Evolutionary conservation across 2,797 vertebrate species (phyloP).

Genomic region (Cynodonichthys magdalenae): DNA sequence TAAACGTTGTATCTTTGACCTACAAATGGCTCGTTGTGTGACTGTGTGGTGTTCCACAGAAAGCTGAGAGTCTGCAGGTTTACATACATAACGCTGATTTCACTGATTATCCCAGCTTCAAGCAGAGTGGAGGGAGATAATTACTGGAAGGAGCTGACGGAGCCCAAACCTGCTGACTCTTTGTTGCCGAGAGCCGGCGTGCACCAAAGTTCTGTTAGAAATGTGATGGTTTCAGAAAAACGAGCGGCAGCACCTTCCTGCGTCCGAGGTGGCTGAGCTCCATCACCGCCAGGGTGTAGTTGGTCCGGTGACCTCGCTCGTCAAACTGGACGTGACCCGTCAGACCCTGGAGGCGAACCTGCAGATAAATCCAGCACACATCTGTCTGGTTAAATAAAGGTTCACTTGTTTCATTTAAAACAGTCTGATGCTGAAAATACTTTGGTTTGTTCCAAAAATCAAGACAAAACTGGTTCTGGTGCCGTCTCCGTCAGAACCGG

Average conservation of each 20-base stretch:
- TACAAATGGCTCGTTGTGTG: background rate
- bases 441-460: background rate
- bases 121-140: conserved; percentile 33
- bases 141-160: conserved; percentile 42
- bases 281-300: conserved; percentile 91
- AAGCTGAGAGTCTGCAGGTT: conserved; percentile 43
- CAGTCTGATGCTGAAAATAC: no score
- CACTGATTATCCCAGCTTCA: conserved; percentile 33
- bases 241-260: conserved; percentile 86
- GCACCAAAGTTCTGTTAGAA: background rate
- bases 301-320: conserved; percentile 92
- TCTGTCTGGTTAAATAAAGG: background rate
- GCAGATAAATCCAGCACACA: conserved; percentile 11
- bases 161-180: conserved; percentile 19
- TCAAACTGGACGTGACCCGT: conserved; percentile 95
- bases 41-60: conserved; percentile 1
- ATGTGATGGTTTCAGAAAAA: background rate
- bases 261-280: conserved; percentile 88
- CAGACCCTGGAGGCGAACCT: conserved; percentile 93
- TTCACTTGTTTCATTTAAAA: no score
- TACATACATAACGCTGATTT: conserved; percentile 33
- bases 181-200: background rate
- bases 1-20: background rate
- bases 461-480: no score
- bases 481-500: no score